These are phyloP conservation scores for Tipula lateralis DNA, from an alignment of 2,888 invertebrate species.

Conservation along the genomic window DNA sequence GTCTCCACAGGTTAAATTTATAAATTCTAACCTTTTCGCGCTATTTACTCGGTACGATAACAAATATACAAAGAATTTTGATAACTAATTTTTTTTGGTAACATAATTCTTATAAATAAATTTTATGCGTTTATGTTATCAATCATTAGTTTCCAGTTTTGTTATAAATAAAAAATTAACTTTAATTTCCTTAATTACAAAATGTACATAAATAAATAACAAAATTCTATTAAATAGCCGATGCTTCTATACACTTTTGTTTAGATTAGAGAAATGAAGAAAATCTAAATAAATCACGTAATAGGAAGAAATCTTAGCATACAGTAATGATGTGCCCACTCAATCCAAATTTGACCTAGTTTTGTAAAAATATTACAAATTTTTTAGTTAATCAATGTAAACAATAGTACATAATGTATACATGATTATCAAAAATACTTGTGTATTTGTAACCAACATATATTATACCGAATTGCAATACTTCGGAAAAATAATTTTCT, in stretches of 20 bases:
- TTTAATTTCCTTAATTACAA: constrained; percentile 13
- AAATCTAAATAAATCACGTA: constrained; percentile 19
- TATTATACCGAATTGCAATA: neutral
- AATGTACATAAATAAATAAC: neutral
- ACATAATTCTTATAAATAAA: neutral
- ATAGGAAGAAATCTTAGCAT: constrained; percentile 4
- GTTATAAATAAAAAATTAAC: neutral
- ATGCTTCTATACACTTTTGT: neutral
- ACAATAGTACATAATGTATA: no score
- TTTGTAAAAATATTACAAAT: neutral
- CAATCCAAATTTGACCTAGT: neutral
- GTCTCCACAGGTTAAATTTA: neutral
- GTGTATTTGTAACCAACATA: neutral
- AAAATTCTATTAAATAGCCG: neutral
- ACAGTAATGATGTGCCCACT: neutral
- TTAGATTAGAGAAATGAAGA: neutral
- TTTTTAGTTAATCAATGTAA: neutral
- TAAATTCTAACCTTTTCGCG: neutral
- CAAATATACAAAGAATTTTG: neutral
- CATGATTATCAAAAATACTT: neutral
- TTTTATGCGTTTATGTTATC: constrained; percentile 1
- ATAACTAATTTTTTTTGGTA: neutral
- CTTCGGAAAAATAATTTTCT: neutral
- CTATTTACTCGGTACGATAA: neutral
- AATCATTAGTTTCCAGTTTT: neutral